Percentiles rank a stretch among this genome's conserved stretches.
phyloP scores from a whole-genome alignment of 2,113 vertebrate species.

The Zingel zingel region DNA sequence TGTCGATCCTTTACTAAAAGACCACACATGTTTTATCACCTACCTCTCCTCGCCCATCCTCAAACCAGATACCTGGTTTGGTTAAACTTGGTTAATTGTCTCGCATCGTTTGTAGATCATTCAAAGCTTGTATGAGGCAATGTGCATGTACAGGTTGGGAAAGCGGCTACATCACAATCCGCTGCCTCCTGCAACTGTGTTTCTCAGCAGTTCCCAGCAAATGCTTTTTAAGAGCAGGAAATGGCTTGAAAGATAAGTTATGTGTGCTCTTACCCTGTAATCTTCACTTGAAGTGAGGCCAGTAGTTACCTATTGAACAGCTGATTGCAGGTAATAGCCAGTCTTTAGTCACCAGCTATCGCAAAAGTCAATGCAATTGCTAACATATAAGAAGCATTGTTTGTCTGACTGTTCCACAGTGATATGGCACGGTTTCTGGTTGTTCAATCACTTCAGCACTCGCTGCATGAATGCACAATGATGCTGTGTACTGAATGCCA shows the following conservation, averaged over 20 bases:
- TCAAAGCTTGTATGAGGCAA: background rate
- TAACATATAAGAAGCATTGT: background rate
- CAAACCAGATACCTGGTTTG: background rate
- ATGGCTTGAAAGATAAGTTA: constrained; percentile 48
- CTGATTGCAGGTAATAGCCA: constrained; percentile 44
- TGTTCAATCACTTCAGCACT: constrained; percentile 14
- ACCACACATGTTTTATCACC: background rate
- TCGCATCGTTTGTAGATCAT: constrained; percentile 14
- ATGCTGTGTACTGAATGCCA: constrained; percentile 5
- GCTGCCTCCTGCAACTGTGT: constrained; percentile 7
- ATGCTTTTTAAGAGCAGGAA: constrained; percentile 62
- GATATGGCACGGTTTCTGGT: constrained; percentile 9
- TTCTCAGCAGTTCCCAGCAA: constrained; percentile 43
- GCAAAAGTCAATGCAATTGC: background rate
- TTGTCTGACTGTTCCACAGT: background rate
- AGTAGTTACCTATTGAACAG: constrained; percentile 36
- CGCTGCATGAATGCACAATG: constrained; percentile 24
- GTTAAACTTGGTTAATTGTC: constrained; percentile 28
- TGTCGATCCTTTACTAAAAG: background rate
- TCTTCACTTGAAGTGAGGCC: constrained; percentile 15
- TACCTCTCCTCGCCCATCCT: background rate
- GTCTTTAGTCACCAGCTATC: constrained; percentile 21
- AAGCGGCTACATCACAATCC: constrained; percentile 16
- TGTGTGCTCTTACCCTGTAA: constrained; percentile 24
- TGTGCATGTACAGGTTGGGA: constrained; percentile 25